Evolutionary conservation across 2,113 vertebrate genomes (phyloP), one percentile per base, ranked within the genome.

Genomic region (Trematocara nigrifrons): DNA sequence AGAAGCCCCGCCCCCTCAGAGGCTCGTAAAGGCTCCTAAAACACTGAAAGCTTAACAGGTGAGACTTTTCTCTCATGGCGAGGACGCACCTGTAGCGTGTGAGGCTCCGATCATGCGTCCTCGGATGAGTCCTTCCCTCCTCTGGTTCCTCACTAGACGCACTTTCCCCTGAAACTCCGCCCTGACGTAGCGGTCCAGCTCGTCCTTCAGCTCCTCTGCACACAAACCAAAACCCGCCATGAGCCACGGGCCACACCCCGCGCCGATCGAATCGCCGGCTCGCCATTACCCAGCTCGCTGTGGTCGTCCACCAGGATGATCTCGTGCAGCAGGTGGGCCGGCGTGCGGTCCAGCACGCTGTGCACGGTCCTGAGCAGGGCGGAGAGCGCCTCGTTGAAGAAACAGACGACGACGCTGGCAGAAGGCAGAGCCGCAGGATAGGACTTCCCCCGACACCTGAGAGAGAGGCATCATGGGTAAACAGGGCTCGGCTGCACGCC

Each of bases 101-200:
- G 97, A 97, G 1, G 99, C 99, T 91, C 99, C 99, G 0, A 99
- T 95, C 98, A 99, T 99, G 49, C 99, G 96, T 81, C 99, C 99
- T 80, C 99, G 94, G 92, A 99, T 99, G 86, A 99, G 92, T 3
- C 99, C 99, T 94, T 99, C 98, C 7, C 99, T 96, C 85, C 91
- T 96, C 83, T 93, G 89, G 91, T 99, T 99, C 91, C 98, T 96
- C 82, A 99, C 96, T 79, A 99, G 78, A 86, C 96, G 97, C 12
- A 98, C 96, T 40, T 96, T 96, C 8, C 88, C 93, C 6, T 96
- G 96, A 83, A 99, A 96, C 47, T 97, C 94, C 81, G 95, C 96
- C 57, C 91, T 93, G 11, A 98, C 77, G 84, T 97, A 98, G 1
- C 91, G 94, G 16, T 96, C 96, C 83, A 99, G 89, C 4, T 97